These are phyloP conservation scores for Graphium colonna DNA, from an alignment of 2,888 invertebrate genomes.

Conservation along the genomic window DNA sequence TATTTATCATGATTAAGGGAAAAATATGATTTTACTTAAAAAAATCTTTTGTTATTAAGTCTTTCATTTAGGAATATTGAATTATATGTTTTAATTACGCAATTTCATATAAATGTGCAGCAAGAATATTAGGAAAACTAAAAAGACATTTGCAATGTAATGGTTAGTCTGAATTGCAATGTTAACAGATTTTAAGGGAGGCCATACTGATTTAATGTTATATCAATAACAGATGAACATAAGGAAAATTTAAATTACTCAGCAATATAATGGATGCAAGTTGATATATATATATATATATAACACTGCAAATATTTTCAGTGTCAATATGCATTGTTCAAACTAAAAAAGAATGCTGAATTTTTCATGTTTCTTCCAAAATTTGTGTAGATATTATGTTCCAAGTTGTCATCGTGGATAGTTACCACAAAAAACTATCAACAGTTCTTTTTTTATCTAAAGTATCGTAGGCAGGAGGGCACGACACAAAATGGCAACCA, in stretches of 20 bases:
- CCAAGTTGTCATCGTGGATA: conserved; percentile 44
- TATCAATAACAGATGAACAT: conserved; percentile 3
- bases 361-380: conserved; percentile 18
- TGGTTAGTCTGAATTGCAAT: not conserved
- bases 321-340: conserved; percentile 18
- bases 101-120: conserved; percentile 5
- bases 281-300: conserved; percentile 4
- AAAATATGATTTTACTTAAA: not conserved
- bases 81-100: conserved; percentile 6
- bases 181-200: not conserved
- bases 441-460: conserved; percentile 71
- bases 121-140: conserved; percentile 2
- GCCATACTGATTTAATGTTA: conserved; percentile 8
- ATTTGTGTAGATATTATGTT: conserved; percentile 30
- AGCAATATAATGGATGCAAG: conserved; percentile 7
- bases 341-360: conserved; percentile 6
- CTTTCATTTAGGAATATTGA: not conserved
- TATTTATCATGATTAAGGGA: too few relatives aligned
- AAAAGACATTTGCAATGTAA: conserved; percentile 9
- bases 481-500: conserved; percentile 78
- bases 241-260: conserved; percentile 13
- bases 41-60: not conserved
- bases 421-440: conserved; percentile 50
- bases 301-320: conserved; percentile 16
- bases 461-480: conserved; percentile 70